These are phyloP conservation scores for Aspidiotus rigidus DNA, from an alignment of 2,888 invertebrate species.

Conservation along the genomic window DNA sequence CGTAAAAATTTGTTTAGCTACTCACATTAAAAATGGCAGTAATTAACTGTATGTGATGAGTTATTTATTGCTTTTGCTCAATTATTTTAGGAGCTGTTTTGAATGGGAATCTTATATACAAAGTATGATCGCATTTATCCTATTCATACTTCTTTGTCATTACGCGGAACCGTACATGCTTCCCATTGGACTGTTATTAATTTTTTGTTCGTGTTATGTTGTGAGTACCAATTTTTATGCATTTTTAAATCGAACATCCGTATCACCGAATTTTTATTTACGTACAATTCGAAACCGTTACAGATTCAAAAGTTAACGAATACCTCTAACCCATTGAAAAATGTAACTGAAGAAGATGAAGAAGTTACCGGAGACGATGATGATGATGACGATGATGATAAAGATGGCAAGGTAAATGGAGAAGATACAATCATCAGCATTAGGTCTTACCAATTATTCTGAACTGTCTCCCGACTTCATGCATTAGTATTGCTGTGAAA, in stretches of 20 bases:
- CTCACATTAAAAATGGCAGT: too few relatives aligned
- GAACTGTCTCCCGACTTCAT: too few relatives aligned
- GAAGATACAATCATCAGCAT: too few relatives aligned
- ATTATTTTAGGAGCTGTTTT: slow-evolving; percentile 70
- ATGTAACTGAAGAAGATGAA: slow-evolving; percentile 43
- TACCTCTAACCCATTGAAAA: slow-evolving; percentile 12
- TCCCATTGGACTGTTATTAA: slow-evolving; percentile 67
- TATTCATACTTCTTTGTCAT: slow-evolving; percentile 81
- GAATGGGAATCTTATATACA: slow-evolving; percentile 90
- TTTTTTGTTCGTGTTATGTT: slow-evolving; percentile 66
- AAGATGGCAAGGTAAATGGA: slow-evolving; percentile 57
- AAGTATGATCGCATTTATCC: slow-evolving; percentile 70
- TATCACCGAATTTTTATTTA: too few relatives aligned
- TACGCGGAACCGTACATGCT: slow-evolving; percentile 95
- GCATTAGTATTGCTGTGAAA: too few relatives aligned
- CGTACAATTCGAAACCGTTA: slow-evolving; percentile 32
- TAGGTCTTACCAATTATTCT: too few relatives aligned
- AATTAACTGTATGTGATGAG: too few relatives aligned
- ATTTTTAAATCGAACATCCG: too few relatives aligned
- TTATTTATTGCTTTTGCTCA: slow-evolving; percentile 8
- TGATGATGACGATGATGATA: slow-evolving; percentile 85
- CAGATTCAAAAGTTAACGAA: slow-evolving; percentile 45
- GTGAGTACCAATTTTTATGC: slow-evolving; percentile 44
- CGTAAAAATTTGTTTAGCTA: too few relatives aligned
- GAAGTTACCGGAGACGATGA: slow-evolving; percentile 55